Evolutionary conservation across 92 coral and sea anemone species (phyloP), one percentile per base, ranked within the genome.

Genomic region (Metridium senile): DNA sequence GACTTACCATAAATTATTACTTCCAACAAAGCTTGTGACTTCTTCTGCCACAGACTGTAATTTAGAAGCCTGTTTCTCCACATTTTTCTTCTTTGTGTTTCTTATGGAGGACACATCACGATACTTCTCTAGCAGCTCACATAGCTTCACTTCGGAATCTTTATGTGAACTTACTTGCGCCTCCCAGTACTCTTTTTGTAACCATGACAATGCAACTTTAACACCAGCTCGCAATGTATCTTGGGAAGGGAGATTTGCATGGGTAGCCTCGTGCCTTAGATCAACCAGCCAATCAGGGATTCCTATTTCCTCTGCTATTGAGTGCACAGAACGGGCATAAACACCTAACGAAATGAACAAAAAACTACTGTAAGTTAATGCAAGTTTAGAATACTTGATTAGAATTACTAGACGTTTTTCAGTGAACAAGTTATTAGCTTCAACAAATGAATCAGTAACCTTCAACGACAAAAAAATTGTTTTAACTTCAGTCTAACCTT

Each of bases 261-360:
- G 99, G 0, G 99, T 92, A 1, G 97, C 94, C 68, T 92, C 95
- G 58, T 95, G 99, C 31, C 99, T 84, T 59, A 92, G 82, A 82
- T 95, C 99, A 53, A 95, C 95, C 10, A 95, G 76, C 99, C 99
- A 95, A 77, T 92, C 95, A 62, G 99, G 99, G 67, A 95, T 80
- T 8, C 99, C 99, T 4, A 95, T 92, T 75, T 95, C 99, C 33
- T 87, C 99, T 19, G 95, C 99, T 57, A 95, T 87, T 27, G 99
- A 82, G 31, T 89, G 99, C 26, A 95, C 97, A 54, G 99, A 86
- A 29, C 99, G 93, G 18, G 98, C 85, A 81, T 87, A 95, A 29
- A 84, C 70, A 39, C 99, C 49, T 39, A 13, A 39, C 49, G 13
- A 39, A 39, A 39, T 39, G 49, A 13, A 39, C 13, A 39, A 4